Base-by-base conservation (phyloP, 1,140 invertebrate species). In the Adoxophyes honmai region DNA sequence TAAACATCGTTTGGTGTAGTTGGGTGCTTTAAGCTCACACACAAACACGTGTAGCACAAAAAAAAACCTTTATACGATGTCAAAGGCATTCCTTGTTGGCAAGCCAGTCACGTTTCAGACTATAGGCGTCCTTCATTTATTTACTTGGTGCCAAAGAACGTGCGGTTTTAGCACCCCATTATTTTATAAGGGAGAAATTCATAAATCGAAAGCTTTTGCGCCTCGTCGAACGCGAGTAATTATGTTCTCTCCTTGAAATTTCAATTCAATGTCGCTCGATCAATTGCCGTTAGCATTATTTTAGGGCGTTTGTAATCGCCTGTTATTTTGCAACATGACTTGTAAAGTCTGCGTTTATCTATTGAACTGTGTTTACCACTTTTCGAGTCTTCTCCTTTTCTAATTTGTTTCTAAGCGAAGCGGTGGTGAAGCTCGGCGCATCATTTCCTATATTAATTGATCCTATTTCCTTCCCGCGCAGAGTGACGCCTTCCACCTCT, bases 401-500 rank as follows among this genome's bases (percentile, higher is more conserved):
- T 53, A 18, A 59, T 34, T 60, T 51, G 64, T 70, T 69, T 66
- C 21, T 21, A 64, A 86, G 85, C 66, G 85, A 86, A 80, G 83
- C 85, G 85, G 81, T 88, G 81, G 83, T 70, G 68, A 34, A 67
- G 56, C 70, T 73, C 68, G 61, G 69, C 60, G 54, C 44, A 48
- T 65, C 59, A 66, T 72, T 75, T 68, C 67, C 73, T 60, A 59
- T 57, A 44, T 56, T 48, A 48, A 48, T 65, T 60, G 35, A 68
- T 75, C 68, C 71, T 42, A 62, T 60, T 69, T 72, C 72, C 73
- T 64, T 68, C 54, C 72, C 52, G 15, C 56, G 62, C 60, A 62
- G 59, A 64, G 70, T 60, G 33, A 72, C 66, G 70, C 81, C 82
- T 86, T 86, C 78, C 86, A 88, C 86, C 86, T 77, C 86, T 88